Base-by-base conservation (phyloP, 2,797 vertebrate genomes). In the Diplodus sargus region DNA sequence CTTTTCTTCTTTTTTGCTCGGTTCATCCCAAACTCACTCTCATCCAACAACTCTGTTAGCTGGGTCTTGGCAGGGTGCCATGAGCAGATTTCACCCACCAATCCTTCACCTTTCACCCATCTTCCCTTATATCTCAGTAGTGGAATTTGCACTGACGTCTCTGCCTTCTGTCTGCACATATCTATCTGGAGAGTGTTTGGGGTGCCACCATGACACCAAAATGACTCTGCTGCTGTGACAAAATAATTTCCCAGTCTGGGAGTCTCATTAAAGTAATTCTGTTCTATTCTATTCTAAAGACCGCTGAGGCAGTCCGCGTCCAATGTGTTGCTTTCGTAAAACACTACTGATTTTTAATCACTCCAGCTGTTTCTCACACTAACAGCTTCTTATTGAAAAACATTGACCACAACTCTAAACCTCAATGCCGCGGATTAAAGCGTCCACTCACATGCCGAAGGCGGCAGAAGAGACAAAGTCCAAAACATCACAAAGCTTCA, bases 41-140 rank as follows among this genome's bases (percentile, higher is more conserved):
- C 64, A 61, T 83, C 42, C 39, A 69, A 81, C 78, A 74, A 9
- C 56, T 68, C 60, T n/a, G 49, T 5, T 75, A 47, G 53, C 18
- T 22, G 67, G 22, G 23, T 60, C 12, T 57, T 84, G 60, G 67
- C 53, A 22, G 14, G 12, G 56, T 63, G 60, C 76, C 74, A 76
- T 3, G 7, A n/a, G 45, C 8, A 9, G 28, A 43, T 70, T 56
- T 57, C 43, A 61, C 23, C 53, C 22, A 43, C 11, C 39, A 17
- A 43, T 43, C 65, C 34, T 68, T 48, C 45, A 62, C 49, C 61
- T 49, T 49, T 63, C 59, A 58, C 57, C 67, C 45, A 22, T 14
- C 30, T n/a, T 61, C 51, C 51, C 4, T 4, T 34, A 34, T 13
- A 14, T 67, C 30, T 52, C 49, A 66, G 51, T 0, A n/a, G 57